Percentiles rank a stretch among this genome's conserved stretches.
phyloP scores from a whole-genome alignment of 2,113 vertebrate genomes.

The Coptodon rendalli region DNA sequence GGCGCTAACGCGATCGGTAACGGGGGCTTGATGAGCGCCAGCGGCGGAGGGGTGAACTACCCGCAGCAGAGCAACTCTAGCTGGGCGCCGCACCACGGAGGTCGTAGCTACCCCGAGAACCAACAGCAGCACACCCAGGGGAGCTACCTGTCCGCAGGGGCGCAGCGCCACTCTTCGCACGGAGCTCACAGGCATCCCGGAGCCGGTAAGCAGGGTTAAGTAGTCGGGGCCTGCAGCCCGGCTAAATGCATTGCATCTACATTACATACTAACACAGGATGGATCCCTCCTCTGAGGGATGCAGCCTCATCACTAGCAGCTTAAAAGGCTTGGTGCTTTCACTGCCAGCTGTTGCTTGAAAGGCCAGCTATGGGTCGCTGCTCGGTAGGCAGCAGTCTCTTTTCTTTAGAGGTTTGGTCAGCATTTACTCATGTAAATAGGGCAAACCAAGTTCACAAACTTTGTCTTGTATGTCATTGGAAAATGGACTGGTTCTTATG shows the following conservation, averaged over 20 bases:
- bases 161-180: conserved; percentile 63
- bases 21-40: conserved; percentile 54
- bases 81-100: conserved; percentile 64
- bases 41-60: conserved; percentile 58
- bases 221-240: conserved; percentile 25
- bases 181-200: conserved; percentile 70
- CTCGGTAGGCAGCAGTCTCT: not conserved
- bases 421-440: not conserved
- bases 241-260: conserved; percentile 2
- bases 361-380: not conserved
- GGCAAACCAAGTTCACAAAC: not conserved
- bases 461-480: not conserved
- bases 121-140: conserved; percentile 65
- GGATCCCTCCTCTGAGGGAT: conserved; percentile 9
- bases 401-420: not conserved
- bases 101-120: conserved; percentile 68
- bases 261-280: conserved; percentile 1
- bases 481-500: not conserved
- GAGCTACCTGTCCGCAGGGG: conserved; percentile 64
- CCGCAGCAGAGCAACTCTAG: conserved; percentile 65
- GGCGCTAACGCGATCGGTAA: conserved; percentile 57
- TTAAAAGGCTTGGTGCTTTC: conserved; percentile 7
- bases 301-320: conserved; percentile 27
- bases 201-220: conserved; percentile 59
- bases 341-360: conserved; percentile 23